Base-by-base conservation (phyloP, 2,113 vertebrate genomes). In the Paramisgurnus dabryanus region DNA sequence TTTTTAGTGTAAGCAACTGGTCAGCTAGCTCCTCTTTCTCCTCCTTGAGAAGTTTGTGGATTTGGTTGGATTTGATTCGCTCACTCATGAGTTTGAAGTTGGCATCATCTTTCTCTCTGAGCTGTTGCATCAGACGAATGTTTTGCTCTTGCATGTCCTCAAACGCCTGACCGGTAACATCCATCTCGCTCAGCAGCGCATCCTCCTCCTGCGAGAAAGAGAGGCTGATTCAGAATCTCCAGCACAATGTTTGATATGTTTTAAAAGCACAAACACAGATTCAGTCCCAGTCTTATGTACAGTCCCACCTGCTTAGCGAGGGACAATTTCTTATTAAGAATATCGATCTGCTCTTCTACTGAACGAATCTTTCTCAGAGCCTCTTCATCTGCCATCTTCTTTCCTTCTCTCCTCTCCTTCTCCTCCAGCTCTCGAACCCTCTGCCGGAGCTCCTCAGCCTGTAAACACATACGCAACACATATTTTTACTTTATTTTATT, bases 91-190 rank as follows among this genome's bases (percentile, higher is more conserved):
- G 91, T 86, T 98, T 99, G 88, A 99, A 99, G 89, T 99, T 99
- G 80, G 97, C 98, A 41, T 99, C 98, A 18, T 99, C 98, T 80
- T 99, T 99, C 88, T 99, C 97, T 47, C 97, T 83, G 79, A 99
- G 92, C 90, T 99, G 97, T 90, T 99, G 98, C 98, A 99, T 98
- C 79, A 99, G 88, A 5, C 95, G 95, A 27, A 99, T 98, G 84
- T 99, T 99, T 89, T 99, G 98, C 72, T 99, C 98, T 87, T 99
- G 98, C 98, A 99, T 99, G 87, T 99, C 97, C 86, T 99, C 98
- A 70, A 99, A 99, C 9, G 98, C 97, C 89, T 99, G 98, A 12
- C 97, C 98, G 1, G 98, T 99, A 86, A 98, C 98, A 15, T 99
- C 98, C 98, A 99, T 99, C 92, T 99, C 97, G 0, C 96, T 98